These are phyloP conservation scores for Teleogryllus occipitalis DNA, from an alignment of 1,140 invertebrate species.

Conservation along the genomic window DNA sequence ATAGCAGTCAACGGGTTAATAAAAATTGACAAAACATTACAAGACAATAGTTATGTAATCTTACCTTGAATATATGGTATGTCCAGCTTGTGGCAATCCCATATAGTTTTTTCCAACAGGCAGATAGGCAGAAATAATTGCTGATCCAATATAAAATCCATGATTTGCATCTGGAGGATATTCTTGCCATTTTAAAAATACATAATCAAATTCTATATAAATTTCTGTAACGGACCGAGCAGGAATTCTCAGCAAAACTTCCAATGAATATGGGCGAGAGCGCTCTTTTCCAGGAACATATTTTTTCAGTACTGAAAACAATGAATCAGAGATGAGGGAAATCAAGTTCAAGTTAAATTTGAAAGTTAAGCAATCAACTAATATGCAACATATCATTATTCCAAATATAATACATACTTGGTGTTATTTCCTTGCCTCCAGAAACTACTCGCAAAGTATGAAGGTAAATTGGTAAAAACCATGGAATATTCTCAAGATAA, in stretches of 20 bases:
- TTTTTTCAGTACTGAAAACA: constrained; percentile 14
- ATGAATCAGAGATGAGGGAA: neutral
- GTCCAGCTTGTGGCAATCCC: constrained; percentile 59
- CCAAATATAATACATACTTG: constrained; percentile 39
- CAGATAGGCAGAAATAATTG: constrained; percentile 68
- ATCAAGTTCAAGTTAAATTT: neutral
- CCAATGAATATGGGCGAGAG: constrained; percentile 77
- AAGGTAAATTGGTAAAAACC: constrained; percentile 88
- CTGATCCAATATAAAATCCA: constrained; percentile 87
- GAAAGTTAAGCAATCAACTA: neutral
- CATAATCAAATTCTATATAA: constrained; percentile 84
- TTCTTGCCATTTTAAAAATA: constrained; percentile 96
- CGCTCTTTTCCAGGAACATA: constrained; percentile 80
- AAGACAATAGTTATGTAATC: constrained; percentile 11
- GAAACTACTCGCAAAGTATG: constrained; percentile 71
- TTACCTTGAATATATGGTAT: constrained; percentile 53
- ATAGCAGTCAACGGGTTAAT: too few relatives aligned
- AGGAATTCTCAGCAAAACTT: constrained; percentile 72
- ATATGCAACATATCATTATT: neutral
- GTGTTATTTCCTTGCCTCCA: constrained; percentile 47
- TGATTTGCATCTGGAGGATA: constrained; percentile 99
- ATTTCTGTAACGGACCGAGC: constrained; percentile 71
- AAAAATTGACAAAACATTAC: too few relatives aligned
- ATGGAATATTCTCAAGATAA: constrained; percentile 76
- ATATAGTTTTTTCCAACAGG: constrained; percentile 73